phyloP scores from a whole-genome alignment of 2,113 vertebrate species.

The Bubalus kerabau region DNA sequence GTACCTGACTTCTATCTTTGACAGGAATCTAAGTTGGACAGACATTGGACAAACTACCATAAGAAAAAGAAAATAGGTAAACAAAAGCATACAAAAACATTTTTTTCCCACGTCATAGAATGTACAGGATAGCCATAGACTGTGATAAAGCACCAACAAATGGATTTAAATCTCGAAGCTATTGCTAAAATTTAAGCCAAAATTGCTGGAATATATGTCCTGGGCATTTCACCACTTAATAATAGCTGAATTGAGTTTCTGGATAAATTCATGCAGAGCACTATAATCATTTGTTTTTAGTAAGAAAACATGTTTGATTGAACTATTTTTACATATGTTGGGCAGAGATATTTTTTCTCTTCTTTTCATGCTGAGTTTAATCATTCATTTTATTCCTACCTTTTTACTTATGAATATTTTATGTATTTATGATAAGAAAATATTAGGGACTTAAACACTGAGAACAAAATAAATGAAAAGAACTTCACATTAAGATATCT shows the following conservation, averaged over 20 bases:
- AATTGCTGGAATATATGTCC: not conserved
- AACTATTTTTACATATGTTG: not conserved
- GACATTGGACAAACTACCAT: not conserved
- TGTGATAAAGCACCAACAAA: not conserved
- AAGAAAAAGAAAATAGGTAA: not conserved
- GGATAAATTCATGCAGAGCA: not conserved
- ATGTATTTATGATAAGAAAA: not conserved
- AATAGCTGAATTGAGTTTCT: not conserved
- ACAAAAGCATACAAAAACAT: not conserved
- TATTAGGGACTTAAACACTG: not conserved
- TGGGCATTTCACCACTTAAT: not conserved
- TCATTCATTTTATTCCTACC: conserved; percentile 5
- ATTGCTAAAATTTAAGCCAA: not conserved
- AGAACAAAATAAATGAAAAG: not conserved
- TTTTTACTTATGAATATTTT: conserved; percentile 25
- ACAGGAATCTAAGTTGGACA: not conserved
- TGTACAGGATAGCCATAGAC: not conserved
- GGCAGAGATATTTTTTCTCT: not conserved
- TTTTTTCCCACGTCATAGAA: not conserved
- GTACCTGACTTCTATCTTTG: not conserved
- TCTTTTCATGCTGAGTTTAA: not conserved
- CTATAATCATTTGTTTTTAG: not conserved
- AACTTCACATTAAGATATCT: not conserved
- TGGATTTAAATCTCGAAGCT: not conserved
- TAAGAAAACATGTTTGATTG: not conserved